A percentile compares a stretch with the other conserved stretches of the same genome.
Evolutionary conservation across 2,797 vertebrate genomes (phyloP).

Genomic region (Avahi laniger): DNA sequence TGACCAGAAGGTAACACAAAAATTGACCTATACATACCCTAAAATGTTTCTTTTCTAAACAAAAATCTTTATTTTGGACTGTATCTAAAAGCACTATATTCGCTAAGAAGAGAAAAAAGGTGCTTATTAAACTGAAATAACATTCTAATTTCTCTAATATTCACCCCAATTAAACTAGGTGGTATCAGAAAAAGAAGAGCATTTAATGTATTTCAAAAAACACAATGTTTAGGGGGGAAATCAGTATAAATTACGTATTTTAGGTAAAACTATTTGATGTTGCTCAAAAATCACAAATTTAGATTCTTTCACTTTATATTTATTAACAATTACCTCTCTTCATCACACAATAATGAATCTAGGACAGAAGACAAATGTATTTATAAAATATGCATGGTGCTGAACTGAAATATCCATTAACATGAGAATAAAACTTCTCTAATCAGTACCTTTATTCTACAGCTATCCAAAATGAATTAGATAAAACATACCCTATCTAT

Average conservation of each 20-base stretch:
- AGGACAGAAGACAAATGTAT: neutral
- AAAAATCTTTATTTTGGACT: neutral
- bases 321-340: neutral
- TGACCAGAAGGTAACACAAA: neutral
- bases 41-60: neutral
- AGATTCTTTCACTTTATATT: neutral
- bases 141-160: neutral
- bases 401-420: neutral
- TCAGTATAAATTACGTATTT: neutral
- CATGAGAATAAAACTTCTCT: neutral
- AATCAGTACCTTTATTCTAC: neutral
- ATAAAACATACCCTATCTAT: neutral
- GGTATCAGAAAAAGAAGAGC: neutral
- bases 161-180: neutral
- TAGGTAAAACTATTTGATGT: neutral
- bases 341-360: neutral
- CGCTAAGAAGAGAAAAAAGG: neutral
- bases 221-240: neutral
- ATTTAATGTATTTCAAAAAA: neutral
- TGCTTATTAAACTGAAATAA: neutral
- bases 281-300: neutral
- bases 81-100: neutral
- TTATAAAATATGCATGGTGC: neutral
- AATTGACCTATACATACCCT: neutral
- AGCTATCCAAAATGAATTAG: neutral